phyloP scores from a whole-genome alignment of 1,140 invertebrate species.

The Araneus ventricosus region DNA sequence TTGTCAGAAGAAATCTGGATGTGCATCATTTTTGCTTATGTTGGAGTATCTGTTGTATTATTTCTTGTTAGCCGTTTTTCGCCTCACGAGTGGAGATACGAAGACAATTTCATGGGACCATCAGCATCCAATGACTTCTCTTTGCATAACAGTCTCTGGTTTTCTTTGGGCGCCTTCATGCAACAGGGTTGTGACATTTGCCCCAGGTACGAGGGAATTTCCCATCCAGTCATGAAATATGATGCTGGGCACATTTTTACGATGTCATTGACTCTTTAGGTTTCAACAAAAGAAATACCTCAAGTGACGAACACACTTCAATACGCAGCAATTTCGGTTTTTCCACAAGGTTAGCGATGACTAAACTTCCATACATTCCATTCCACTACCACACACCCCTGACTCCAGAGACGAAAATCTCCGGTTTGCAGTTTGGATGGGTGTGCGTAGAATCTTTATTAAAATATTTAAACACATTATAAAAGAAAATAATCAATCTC shows the following conservation, averaged over 20 bases:
- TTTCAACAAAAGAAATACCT: too few relatives aligned
- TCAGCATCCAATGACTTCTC: conserved; percentile 94
- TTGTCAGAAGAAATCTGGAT: conserved; percentile 98
- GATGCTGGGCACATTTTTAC: neutral
- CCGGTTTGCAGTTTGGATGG: too few relatives aligned
- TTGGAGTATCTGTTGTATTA: conserved; percentile 96
- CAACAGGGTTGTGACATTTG: conserved; percentile 98
- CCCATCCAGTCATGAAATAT: neutral
- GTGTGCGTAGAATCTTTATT: too few relatives aligned
- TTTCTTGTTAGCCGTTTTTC: conserved; percentile 97
- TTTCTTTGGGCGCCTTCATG: conserved; percentile 97
- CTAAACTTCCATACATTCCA: too few relatives aligned
- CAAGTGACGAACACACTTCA: too few relatives aligned
- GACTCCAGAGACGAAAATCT: too few relatives aligned
- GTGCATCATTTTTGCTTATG: conserved; percentile 97
- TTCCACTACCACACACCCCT: too few relatives aligned
- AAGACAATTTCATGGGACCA: conserved; percentile 77
- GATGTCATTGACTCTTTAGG: too few relatives aligned
- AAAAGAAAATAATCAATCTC: too few relatives aligned
- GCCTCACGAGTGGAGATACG: conserved; percentile 93
- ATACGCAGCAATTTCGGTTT: too few relatives aligned
- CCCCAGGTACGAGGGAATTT: conserved; percentile 86
- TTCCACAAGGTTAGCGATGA: too few relatives aligned
- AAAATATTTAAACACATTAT: too few relatives aligned
- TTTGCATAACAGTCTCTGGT: conserved; percentile 93